Evolutionary conservation across 2,113 vertebrate genomes (phyloP), one percentile per base, ranked within the genome.

Genomic region (Pheucticus melanocephalus): DNA sequence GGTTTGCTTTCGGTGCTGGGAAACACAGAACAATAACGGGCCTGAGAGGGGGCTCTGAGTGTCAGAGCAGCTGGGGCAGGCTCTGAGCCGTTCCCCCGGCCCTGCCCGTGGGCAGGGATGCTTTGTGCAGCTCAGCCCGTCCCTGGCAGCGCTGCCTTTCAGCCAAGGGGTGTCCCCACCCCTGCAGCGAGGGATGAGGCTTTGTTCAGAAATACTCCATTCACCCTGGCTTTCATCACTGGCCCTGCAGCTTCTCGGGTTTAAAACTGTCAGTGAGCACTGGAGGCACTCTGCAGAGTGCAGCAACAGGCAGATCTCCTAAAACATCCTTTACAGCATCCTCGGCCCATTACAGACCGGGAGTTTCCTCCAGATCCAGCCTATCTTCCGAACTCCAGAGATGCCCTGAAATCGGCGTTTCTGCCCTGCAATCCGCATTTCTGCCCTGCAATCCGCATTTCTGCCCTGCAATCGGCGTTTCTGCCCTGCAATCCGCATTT

Each of bases 111-210:
- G 27, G 1, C 13, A 2, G 1, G 50, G 24, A 2, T 5, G 50
- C 28, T 48, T 65, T 12, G 0, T 39, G 3, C 2, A 1, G 6
- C 51, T 5, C 84, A 23, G 42, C 30, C 50, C 7, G 28, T 2
- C 35, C 40, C 2, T 24, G 72, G 45, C 40, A 11, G 5, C 1
- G 47, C 61, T 15, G 11, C 2, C 12, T 7, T 27, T 1, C 60
- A 8, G 3, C 35, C 17, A 4, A 4, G 28, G 25, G 5, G 3
- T 9, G 33, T 27, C 56, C 64, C 69, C 3, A 8, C 24, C 19
- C 3, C 47, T 4, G 19, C 78, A 9, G 6, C 2, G 0, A 14
- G 54, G 0, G 24, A 4, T 4, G 56, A 45, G 40, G 7, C 7
- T 66, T 76, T 45, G 33, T 44, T 69, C 85, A 23, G 5, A 20